A percentile compares a stretch with the other conserved stretches of the same genome.
Conservation (phyloP, 1,140 invertebrate genomes). For the Aphaenogaster floridana region DNA sequence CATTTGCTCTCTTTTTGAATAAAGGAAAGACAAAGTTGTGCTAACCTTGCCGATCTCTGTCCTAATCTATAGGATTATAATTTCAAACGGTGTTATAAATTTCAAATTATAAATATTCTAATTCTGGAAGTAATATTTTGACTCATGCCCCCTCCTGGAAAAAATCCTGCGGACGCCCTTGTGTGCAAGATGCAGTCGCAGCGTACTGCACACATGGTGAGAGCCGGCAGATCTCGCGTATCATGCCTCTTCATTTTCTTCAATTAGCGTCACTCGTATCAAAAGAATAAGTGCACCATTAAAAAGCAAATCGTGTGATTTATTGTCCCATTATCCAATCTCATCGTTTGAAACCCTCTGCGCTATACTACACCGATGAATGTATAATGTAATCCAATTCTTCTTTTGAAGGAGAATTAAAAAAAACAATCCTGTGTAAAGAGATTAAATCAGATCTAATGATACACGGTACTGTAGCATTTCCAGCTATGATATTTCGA, state of each 20-base stretch:
- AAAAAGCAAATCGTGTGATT: constrained; percentile 28
- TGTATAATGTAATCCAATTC: neutral
- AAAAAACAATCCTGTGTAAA: neutral
- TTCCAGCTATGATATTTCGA: neutral
- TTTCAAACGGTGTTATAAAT: too few species aligned
- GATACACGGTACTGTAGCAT: too few species aligned
- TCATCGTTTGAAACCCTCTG: neutral
- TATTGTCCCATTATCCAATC: constrained; percentile 37
- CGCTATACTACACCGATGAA: neutral
- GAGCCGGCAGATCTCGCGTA: neutral
- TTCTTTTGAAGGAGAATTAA: neutral
- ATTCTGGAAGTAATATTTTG: too few species aligned
- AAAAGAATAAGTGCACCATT: constrained; percentile 39
- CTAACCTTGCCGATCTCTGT: too few species aligned
- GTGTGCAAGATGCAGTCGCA: neutral
- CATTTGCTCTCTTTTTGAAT: too few species aligned
- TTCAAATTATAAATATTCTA: too few species aligned
- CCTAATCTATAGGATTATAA: too few species aligned
- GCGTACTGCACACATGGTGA: neutral
- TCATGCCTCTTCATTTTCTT: neutral
- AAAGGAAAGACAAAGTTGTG: too few species aligned
- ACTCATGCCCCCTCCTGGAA: too few species aligned
- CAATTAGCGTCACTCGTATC: constrained; percentile 37
- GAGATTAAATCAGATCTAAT: neutral
- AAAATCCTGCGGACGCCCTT: too few species aligned